Evolutionary conservation across 2,888 invertebrate genomes (phyloP).

Genomic region (Pandemis cinnamomeana): DNA sequence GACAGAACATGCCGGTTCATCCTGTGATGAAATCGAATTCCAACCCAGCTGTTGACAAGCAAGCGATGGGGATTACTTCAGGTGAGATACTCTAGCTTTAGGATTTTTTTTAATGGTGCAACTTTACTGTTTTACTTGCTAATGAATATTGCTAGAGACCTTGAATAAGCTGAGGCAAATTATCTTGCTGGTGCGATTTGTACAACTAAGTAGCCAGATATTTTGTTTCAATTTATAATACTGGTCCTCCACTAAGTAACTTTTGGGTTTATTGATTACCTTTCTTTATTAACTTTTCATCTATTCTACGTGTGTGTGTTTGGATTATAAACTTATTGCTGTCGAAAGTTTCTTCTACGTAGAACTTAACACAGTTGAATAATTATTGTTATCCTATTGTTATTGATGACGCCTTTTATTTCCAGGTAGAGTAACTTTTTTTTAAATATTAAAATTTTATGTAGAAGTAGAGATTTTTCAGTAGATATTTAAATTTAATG

Average conservation of each 20-base stretch:
- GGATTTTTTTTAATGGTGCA: neutral
- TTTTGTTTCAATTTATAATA: neutral
- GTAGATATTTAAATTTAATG: neutral
- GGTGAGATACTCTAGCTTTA: conserved; percentile 55
- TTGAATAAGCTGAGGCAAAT: neutral
- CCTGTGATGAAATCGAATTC: conserved; percentile 82
- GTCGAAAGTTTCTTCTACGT: too few species aligned
- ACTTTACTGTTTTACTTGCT: neutral
- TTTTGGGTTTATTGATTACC: neutral
- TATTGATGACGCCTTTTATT: neutral
- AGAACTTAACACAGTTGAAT: too few species aligned
- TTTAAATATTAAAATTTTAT: neutral
- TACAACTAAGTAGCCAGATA: neutral
- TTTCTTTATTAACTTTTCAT: neutral
- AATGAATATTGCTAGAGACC: neutral
- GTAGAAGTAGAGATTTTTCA: neutral
- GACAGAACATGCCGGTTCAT: conserved; percentile 72
- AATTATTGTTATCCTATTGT: too few species aligned
- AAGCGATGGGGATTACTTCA: conserved; percentile 79
- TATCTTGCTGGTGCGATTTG: neutral
- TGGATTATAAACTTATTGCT: too few species aligned
- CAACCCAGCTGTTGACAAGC: conserved; percentile 80
- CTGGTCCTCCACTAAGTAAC: neutral
- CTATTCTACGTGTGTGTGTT: too few species aligned
- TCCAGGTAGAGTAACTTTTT: neutral